These are phyloP conservation scores for Trilocha varians DNA, from an alignment of 2,888 invertebrate genomes.

Conservation along the genomic window DNA sequence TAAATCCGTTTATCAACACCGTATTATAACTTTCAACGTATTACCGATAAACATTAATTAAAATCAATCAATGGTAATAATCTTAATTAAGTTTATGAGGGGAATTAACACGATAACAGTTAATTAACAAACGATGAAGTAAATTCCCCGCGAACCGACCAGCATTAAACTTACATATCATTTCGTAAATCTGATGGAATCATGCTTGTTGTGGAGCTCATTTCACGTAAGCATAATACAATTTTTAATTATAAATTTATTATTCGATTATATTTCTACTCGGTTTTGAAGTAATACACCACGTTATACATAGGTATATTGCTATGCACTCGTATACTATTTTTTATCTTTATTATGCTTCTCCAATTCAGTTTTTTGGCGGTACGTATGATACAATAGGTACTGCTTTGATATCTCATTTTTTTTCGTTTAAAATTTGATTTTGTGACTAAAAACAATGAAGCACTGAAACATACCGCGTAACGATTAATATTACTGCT, in stretches of 20 bases:
- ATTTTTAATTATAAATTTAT: background rate
- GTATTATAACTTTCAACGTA: conserved; percentile 1
- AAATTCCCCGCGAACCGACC: conserved; percentile 12
- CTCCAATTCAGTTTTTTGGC: too few species aligned
- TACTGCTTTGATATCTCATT: too few species aligned
- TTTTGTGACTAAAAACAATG: too few species aligned
- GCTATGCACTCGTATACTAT: too few species aligned
- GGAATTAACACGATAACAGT: conserved; percentile 38
- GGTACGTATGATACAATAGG: too few species aligned
- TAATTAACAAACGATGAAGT: conserved; percentile 35
- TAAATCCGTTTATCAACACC: background rate
- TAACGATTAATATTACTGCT: too few species aligned
- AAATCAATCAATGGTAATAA: conserved; percentile 22
- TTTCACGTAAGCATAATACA: conserved; percentile 25
- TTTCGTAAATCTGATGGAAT: conserved; percentile 21
- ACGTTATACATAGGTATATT: too few species aligned
- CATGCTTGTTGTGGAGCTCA: conserved; percentile 24
- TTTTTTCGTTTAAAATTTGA: too few species aligned
- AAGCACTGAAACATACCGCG: too few species aligned
- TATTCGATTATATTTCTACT: too few species aligned
- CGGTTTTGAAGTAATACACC: too few species aligned
- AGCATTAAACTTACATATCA: conserved; percentile 13
- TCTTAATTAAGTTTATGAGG: conserved; percentile 30
- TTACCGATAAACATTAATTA: conserved; percentile 13
- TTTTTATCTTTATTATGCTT: too few species aligned